phyloP scores from a whole-genome alignment of 2,888 invertebrate species.

The Celastrina argiolus region DNA sequence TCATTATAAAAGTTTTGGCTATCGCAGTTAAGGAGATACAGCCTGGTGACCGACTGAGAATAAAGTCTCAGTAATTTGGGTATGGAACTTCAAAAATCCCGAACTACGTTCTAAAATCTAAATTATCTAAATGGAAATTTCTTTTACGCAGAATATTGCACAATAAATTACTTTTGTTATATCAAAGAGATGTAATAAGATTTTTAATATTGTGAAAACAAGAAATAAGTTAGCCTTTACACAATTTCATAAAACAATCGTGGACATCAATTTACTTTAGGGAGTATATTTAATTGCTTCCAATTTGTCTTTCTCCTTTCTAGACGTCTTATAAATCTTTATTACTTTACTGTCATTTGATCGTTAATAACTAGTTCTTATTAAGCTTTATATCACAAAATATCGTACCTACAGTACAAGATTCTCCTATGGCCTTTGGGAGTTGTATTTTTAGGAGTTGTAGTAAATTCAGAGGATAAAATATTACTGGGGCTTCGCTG shows the following conservation, averaged over 20 bases:
- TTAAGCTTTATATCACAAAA: background rate
- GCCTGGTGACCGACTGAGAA: too few relatives aligned
- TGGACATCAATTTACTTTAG: background rate
- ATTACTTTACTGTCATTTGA: background rate
- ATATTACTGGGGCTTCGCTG: too few relatives aligned
- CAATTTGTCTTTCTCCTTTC: background rate
- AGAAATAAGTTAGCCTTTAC: background rate
- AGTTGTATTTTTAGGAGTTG: too few relatives aligned
- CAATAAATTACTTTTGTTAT: constrained; percentile 10
- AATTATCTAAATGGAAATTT: background rate
- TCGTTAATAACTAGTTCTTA: background rate
- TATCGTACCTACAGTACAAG: background rate
- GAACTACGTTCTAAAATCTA: too few relatives aligned
- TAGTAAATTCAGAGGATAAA: too few relatives aligned
- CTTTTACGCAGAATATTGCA: background rate
- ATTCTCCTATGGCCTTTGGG: too few relatives aligned
- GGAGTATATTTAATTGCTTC: background rate
- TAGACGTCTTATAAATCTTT: background rate
- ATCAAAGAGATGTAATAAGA: constrained; percentile 13
- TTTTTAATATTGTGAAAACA: background rate
- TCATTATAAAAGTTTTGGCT: too few relatives aligned
- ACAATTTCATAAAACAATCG: background rate
- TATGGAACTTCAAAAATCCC: too few relatives aligned
- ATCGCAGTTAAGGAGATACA: too few relatives aligned
- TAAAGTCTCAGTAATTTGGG: too few relatives aligned